Conservation (phyloP, 2,888 invertebrate species). For the Ectropis crepuscularia region DNA sequence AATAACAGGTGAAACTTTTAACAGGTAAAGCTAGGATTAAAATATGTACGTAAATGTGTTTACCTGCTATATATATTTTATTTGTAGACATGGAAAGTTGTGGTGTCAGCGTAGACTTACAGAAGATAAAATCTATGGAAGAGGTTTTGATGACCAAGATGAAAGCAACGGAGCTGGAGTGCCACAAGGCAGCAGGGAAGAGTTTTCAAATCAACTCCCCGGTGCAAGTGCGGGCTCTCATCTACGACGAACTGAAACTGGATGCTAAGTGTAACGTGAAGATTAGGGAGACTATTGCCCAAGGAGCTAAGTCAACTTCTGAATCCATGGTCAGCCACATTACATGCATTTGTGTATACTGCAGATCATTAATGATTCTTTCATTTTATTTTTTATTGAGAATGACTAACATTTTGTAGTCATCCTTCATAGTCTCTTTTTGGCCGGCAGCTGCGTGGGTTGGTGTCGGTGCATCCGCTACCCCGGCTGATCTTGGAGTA, state of each 20-base stretch:
- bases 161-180: slow-evolving; percentile 61
- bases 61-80: not conserved
- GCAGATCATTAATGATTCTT: too few relatives aligned
- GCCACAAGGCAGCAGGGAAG: slow-evolving; percentile 69
- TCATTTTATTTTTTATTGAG: too few relatives aligned
- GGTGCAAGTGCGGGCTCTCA: slow-evolving; percentile 67
- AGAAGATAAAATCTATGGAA: slow-evolving; percentile 67
- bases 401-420: too few relatives aligned
- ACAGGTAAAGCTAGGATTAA: too few relatives aligned
- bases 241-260: slow-evolving; percentile 76
- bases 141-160: slow-evolving; percentile 56
- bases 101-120: slow-evolving; percentile 66
- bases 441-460: slow-evolving; percentile 62
- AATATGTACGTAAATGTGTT: too few relatives aligned
- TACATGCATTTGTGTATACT: too few relatives aligned
- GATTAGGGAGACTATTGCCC: slow-evolving; percentile 64
- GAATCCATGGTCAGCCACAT: slow-evolving; percentile 65
- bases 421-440: not conserved
- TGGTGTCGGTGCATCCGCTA: slow-evolving; percentile 67
- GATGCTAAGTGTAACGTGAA: slow-evolving; percentile 66
- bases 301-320: slow-evolving; percentile 75
- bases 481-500: slow-evolving; percentile 76
- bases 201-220: slow-evolving; percentile 73
- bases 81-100: slow-evolving; percentile 68
- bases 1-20: slow-evolving; percentile 61